phyloP scores from a whole-genome alignment of 2,113 vertebrate species.

The Catharus minimus region DNA sequence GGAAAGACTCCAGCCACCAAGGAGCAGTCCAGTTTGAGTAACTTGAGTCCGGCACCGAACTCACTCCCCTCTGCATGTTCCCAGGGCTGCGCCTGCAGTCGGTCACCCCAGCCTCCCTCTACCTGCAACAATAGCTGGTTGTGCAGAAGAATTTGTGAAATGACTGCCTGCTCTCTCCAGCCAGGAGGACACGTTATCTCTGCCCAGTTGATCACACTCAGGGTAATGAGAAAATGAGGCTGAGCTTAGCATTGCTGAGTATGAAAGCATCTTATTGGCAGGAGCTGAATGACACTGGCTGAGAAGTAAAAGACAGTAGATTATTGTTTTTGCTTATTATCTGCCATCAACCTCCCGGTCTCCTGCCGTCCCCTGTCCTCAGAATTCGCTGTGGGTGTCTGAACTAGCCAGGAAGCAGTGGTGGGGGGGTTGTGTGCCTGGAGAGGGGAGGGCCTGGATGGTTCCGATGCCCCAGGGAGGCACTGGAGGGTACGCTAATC shows the following conservation, averaged over 20 bases:
- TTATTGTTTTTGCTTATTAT: slow-evolving; percentile 82
- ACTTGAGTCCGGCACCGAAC: slow-evolving; percentile 18
- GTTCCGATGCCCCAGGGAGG: slow-evolving; percentile 13
- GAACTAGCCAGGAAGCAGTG: slow-evolving; percentile 49
- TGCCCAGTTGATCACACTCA: slow-evolving; percentile 72
- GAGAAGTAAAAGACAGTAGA: slow-evolving; percentile 78
- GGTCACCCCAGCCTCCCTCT: slow-evolving; percentile 50
- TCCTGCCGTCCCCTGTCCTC: slow-evolving; percentile 74
- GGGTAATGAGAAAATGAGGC: slow-evolving; percentile 78
- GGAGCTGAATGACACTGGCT: slow-evolving; percentile 75
- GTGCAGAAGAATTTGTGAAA: slow-evolving; percentile 77
- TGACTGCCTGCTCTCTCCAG: slow-evolving; percentile 68
- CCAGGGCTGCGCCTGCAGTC: slow-evolving; percentile 43
- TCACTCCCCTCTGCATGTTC: not conserved
- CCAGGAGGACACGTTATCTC: slow-evolving; percentile 71
- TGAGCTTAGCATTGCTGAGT: slow-evolving; percentile 73
- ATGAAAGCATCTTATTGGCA: slow-evolving; percentile 81
- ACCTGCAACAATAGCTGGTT: slow-evolving; percentile 77
- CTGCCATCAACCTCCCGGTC: slow-evolving; percentile 78
- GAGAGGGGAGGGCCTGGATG: not conserved
- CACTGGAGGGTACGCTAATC: slow-evolving; percentile 42
- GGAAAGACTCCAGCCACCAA: not conserved
- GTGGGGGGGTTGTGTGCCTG: not conserved
- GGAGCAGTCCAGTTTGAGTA: slow-evolving; percentile 22
- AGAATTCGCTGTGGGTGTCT: slow-evolving; percentile 69